Evolutionary conservation across 2,113 vertebrate genomes (phyloP).

Genomic region (Antechinus stuartii): DNA sequence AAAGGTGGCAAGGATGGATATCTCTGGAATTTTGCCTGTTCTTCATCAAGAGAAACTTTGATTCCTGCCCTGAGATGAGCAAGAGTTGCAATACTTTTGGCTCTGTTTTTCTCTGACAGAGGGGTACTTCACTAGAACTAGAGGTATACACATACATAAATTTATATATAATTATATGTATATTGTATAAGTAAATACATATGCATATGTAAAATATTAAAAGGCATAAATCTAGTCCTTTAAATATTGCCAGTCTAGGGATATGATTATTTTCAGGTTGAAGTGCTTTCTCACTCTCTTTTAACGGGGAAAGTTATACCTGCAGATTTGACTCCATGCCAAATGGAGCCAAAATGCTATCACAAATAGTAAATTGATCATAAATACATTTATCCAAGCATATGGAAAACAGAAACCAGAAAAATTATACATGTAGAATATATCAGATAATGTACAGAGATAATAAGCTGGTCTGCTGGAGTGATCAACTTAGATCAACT

Average conservation of each 20-base stretch:
- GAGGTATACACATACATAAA: too few species aligned
- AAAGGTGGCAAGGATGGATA: background rate
- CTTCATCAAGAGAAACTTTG: background rate
- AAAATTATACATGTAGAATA: background rate
- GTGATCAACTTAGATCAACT: too few species aligned
- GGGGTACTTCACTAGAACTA: background rate
- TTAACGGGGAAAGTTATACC: background rate
- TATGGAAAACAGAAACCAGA: background rate
- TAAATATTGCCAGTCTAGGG: background rate
- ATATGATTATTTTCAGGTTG: background rate
- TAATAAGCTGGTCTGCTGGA: background rate
- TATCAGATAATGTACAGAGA: background rate
- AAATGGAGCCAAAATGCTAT: background rate
- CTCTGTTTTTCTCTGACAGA: background rate
- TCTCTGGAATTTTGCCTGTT: background rate
- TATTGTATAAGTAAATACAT: too few species aligned
- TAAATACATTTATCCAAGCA: background rate
- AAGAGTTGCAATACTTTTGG: background rate
- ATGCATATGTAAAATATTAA: background rate
- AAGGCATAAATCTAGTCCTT: background rate
- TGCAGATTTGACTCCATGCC: background rate
- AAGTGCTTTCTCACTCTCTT: background rate
- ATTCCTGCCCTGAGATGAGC: background rate
- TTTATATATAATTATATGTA: background rate
- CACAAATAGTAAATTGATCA: background rate